These are phyloP conservation scores for Sinocyclocheilus anophthalmus DNA, from an alignment of 2,113 vertebrate species.

Conservation along the genomic window DNA sequence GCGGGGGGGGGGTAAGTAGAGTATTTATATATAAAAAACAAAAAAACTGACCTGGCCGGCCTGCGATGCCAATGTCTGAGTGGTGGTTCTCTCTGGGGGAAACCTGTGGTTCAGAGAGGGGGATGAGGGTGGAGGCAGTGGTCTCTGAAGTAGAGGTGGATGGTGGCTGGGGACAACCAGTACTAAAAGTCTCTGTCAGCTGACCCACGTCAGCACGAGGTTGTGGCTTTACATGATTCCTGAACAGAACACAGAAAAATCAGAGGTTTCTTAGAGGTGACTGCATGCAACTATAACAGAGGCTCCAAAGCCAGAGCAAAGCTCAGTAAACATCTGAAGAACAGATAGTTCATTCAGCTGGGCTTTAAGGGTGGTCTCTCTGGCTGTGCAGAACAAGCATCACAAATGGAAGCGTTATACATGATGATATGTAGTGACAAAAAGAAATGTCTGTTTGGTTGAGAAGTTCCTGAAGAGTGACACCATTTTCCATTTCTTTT, in stretches of 20 bases:
- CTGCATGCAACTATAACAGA: not conserved
- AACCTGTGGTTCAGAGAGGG: not conserved
- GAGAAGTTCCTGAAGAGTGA: not conserved
- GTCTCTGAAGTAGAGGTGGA: conserved; percentile 28
- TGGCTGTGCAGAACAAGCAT: not conserved
- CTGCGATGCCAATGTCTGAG: conserved; percentile 53
- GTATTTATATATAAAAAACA: not conserved
- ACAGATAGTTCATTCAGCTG: not conserved
- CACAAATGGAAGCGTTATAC: not conserved
- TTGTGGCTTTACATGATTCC: conserved; percentile 87
- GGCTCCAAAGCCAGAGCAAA: not conserved
- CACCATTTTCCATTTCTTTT: not conserved
- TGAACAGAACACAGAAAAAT: conserved; percentile 43
- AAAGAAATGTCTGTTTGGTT: not conserved
- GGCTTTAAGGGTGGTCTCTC: conserved; percentile 3
- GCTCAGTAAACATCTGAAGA: not conserved
- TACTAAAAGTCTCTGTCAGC: conserved; percentile 79
- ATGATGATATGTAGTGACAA: not conserved
- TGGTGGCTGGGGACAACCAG: conserved; percentile 77
- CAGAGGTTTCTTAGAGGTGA: not conserved
- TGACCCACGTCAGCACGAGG: conserved; percentile 77
- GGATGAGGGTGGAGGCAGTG: not conserved
- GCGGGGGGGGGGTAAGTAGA: too few species aligned
- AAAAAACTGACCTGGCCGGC: conserved; percentile 39
- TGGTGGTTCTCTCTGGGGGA: conserved; percentile 39